Conservation (phyloP, 2,888 invertebrate species). For the Candidula unifasciata region DNA sequence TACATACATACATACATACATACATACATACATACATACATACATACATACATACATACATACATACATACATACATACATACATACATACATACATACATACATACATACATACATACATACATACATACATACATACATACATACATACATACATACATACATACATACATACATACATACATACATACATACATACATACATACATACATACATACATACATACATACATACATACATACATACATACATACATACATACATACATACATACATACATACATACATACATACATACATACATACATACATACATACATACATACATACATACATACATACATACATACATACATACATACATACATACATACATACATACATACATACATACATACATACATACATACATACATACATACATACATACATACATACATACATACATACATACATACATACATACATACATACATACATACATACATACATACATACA, state of each 20-base stretch:
- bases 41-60: background rate
- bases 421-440: too few species aligned
- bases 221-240: background rate
- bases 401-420: too few species aligned
- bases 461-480: background rate
- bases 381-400: too few species aligned
- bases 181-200: too few species aligned
- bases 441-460: too few species aligned
- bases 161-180: too few species aligned
- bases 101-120: conserved; percentile 23
- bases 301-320: conserved; percentile 4
- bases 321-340: background rate
- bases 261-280: background rate
- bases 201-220: background rate
- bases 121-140: background rate
- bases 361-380: too few species aligned
- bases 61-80: too few species aligned
- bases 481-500: background rate
- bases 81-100: too few species aligned
- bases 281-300: conserved; percentile 33
- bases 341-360: too few species aligned
- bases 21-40: conserved; percentile 4
- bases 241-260: background rate
- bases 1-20: conserved; percentile 33
- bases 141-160: background rate